Evolutionary conservation across 1,140 invertebrate genomes (phyloP).

Genomic region (Pseudobourletiella spinata): DNA sequence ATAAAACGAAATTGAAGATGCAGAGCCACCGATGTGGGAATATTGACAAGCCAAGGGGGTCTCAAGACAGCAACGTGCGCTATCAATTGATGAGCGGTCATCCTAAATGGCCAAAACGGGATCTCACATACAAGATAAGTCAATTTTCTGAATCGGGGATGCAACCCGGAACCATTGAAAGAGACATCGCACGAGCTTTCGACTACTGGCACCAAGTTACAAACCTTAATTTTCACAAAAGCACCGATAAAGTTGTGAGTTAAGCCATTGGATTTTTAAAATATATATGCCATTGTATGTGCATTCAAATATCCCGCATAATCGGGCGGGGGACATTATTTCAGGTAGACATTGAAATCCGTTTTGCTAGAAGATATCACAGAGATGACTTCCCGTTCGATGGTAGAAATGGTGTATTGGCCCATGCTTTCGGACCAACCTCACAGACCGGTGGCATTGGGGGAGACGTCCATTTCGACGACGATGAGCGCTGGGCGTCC

Average conservation of each 20-base stretch:
- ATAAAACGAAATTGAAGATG: background rate
- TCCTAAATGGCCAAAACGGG: slow-evolving; percentile 65
- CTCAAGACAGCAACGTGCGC: background rate
- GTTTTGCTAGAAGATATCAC: background rate
- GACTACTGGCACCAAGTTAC: slow-evolving; percentile 75
- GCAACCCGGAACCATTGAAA: slow-evolving; percentile 53
- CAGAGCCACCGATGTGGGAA: background rate
- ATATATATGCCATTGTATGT: background rate
- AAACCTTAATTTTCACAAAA: slow-evolving; percentile 62
- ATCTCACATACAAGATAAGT: slow-evolving; percentile 77
- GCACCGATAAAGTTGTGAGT: slow-evolving; percentile 59
- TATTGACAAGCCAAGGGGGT: background rate
- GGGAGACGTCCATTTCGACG: slow-evolving; percentile 75
- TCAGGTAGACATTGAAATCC: background rate
- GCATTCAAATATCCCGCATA: no score
- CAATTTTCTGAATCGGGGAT: slow-evolving; percentile 67
- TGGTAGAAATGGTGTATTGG: slow-evolving; percentile 73
- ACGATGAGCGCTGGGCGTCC: slow-evolving; percentile 49
- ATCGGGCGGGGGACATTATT: no score
- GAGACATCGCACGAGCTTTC: slow-evolving; percentile 73
- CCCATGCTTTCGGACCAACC: slow-evolving; percentile 85
- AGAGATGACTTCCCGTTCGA: slow-evolving; percentile 57
- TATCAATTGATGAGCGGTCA: background rate
- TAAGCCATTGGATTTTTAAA: background rate
- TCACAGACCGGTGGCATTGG: slow-evolving; percentile 44